Evolutionary conservation across 2,113 vertebrate species (phyloP).

Genomic region (Sylvietta virens): DNA sequence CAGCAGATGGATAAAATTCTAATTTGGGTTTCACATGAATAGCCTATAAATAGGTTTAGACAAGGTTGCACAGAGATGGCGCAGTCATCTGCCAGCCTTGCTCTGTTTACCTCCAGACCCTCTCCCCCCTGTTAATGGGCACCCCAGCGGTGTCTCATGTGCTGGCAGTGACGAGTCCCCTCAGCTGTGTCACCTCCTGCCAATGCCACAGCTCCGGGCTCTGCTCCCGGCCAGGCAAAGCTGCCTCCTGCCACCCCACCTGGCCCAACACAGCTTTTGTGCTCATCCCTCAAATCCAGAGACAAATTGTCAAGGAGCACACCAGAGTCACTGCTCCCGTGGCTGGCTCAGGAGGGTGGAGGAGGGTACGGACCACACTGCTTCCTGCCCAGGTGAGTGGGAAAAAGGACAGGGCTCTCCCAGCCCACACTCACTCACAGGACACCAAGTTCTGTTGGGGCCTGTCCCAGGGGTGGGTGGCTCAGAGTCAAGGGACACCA

Average conservation of each 20-base stretch:
- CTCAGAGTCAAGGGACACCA: background rate
- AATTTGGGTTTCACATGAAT: slow-evolving; percentile 60
- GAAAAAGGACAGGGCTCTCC: background rate
- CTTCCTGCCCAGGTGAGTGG: background rate
- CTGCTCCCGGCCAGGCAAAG: accelerated
- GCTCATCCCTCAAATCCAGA: background rate
- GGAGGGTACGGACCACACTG: background rate
- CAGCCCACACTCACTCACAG: background rate
- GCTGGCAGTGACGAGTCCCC: background rate
- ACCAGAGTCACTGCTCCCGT: background rate
- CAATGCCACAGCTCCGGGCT: accelerated
- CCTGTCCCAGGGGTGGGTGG: background rate
- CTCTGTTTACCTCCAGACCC: slow-evolving; percentile 24
- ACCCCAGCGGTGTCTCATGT: background rate
- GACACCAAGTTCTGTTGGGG: background rate
- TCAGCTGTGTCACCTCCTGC: background rate
- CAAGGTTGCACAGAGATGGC: background rate
- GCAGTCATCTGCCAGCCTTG: slow-evolving; percentile 28
- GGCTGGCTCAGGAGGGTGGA: background rate
- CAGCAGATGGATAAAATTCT: slow-evolving; percentile 58
- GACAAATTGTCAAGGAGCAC: background rate
- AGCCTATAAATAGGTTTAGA: slow-evolving; percentile 57
- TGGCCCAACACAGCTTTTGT: background rate
- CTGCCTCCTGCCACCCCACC: background rate
- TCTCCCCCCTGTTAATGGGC: background rate